phyloP scores from a whole-genome alignment of 2,797 vertebrate species.

The Ptychadena robeensis region DNA sequence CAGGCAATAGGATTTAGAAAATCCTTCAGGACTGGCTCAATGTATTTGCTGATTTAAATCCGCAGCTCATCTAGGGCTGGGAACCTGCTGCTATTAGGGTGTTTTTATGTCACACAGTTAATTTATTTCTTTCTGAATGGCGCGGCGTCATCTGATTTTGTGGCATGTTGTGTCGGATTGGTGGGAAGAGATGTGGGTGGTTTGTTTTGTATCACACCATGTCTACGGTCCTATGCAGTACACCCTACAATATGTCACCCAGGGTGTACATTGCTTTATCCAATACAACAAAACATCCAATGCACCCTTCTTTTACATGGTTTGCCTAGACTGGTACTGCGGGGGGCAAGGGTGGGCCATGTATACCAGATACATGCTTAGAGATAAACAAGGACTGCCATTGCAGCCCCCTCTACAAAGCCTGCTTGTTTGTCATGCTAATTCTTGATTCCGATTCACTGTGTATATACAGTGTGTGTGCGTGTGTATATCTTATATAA shows the following conservation, averaged over 20 bases:
- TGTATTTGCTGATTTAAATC: not conserved
- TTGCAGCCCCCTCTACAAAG: not conserved
- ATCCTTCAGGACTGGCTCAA: not conserved
- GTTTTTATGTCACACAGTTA: not conserved
- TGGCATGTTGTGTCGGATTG: constrained; percentile 44
- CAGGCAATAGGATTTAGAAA: constrained; percentile 52
- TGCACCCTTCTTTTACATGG: not conserved
- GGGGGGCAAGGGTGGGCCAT: not conserved
- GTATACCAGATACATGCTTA: not conserved
- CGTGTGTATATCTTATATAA: too few relatives aligned
- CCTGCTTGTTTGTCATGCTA: not conserved
- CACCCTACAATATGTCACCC: not conserved
- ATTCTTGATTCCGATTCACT: too few relatives aligned
- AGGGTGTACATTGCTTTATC: not conserved
- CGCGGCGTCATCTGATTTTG: constrained; percentile 22
- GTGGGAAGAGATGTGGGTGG: constrained; percentile 20
- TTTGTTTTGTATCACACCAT: constrained; percentile 50
- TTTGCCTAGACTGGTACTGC: not conserved
- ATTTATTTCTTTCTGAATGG: constrained; percentile 5
- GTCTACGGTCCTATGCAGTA: constrained; percentile 13
- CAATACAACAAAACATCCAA: not conserved
- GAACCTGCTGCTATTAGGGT: not conserved
- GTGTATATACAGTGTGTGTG: too few relatives aligned
- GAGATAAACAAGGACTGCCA: not conserved
- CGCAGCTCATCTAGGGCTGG: not conserved